Evolutionary conservation across 1,140 invertebrate species (phyloP), one percentile per base, ranked within the genome.

Genomic region (Ceratina australensis): DNA sequence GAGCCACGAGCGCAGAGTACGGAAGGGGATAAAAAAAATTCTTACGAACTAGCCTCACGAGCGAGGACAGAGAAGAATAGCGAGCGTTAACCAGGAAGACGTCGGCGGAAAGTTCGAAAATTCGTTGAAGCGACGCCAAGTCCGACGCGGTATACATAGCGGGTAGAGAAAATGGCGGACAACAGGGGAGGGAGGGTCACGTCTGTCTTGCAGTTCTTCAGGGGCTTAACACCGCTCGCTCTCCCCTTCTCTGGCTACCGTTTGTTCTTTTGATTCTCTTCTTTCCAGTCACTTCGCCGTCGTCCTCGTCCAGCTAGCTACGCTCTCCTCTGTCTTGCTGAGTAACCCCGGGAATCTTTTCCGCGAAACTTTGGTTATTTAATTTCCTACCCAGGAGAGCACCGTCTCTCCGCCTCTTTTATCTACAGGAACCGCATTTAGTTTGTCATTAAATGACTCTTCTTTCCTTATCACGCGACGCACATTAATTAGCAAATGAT

Each of bases 231-330:
- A 65, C 74, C 57, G 49, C 68, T 64, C 59, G 26, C 42, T 28
- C 68, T 28, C 68, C 18, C 28, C 52, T 42, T 42, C 33, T 49
- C 20, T 26, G 49, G 75, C 69, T 50, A 72, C 71, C 86, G 86
- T 87, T 88, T 87, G 86, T 87, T 89, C 85, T 89, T 87, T 88
- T 82, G 86, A 88, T 88, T 88, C 85, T 85, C 84, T 89, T n/a
- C 79, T 86, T 89, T n/a, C 79, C 78, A 87, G 86, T 88, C 81
- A 75, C 87, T 85, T 83, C 79, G 72, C 79, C 54, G 68, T 66
- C 81, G 72, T 65, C 71, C 54, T 69, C 73, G 79, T 75, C 69
- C 56, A 71, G 78, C 61, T 69, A 57, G n/a, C n/a, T n/a, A n/a
- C n/a, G n/a, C 50, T n/a, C 73, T 63, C 13, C 42, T 47, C 50